phyloP scores from a whole-genome alignment of 2,888 invertebrate genomes.

The Leptinotarsa peninsularis region DNA sequence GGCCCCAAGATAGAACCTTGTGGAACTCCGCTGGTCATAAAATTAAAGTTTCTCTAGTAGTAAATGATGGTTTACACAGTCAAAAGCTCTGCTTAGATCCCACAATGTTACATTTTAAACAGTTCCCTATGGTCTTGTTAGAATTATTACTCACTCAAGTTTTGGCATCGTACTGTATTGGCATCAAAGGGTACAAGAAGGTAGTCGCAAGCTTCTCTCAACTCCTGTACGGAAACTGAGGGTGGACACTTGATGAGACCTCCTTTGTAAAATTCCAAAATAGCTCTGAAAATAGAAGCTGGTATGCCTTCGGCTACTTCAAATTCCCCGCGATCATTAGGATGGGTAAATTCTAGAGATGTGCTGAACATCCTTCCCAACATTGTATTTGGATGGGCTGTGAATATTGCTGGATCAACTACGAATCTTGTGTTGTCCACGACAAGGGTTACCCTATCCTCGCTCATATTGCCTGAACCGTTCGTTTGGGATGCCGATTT shows the following conservation, averaged over 20 bases:
- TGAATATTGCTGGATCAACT: slow-evolving; percentile 91
- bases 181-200: slow-evolving; percentile 98
- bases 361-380: slow-evolving; percentile 98
- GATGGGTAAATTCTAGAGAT: slow-evolving; percentile 89
- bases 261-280: slow-evolving; percentile 93
- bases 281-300: slow-evolving; percentile 93
- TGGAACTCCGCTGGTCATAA: no score
- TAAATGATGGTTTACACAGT: no score
- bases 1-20: no score
- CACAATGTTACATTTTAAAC: no score
- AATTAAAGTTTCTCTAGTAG: no score
- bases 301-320: slow-evolving; percentile 97
- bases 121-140: not conserved
- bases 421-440: slow-evolving; percentile 95
- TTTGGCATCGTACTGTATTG: slow-evolving; percentile 94
- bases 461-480: slow-evolving; percentile 61
- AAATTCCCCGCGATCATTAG: slow-evolving; percentile 96
- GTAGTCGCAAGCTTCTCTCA: slow-evolving; percentile 98
- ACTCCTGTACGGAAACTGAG: slow-evolving; percentile 93
- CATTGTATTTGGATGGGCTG: slow-evolving; percentile 98
- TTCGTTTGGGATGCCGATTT: slow-evolving; percentile 30
- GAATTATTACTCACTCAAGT: slow-evolving; percentile 80
- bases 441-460: slow-evolving; percentile 90
- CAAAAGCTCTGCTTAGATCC: no score
- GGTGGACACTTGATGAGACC: slow-evolving; percentile 95